Base-by-base conservation (phyloP, 2,113 vertebrate genomes). In the Canis aureus region DNA sequence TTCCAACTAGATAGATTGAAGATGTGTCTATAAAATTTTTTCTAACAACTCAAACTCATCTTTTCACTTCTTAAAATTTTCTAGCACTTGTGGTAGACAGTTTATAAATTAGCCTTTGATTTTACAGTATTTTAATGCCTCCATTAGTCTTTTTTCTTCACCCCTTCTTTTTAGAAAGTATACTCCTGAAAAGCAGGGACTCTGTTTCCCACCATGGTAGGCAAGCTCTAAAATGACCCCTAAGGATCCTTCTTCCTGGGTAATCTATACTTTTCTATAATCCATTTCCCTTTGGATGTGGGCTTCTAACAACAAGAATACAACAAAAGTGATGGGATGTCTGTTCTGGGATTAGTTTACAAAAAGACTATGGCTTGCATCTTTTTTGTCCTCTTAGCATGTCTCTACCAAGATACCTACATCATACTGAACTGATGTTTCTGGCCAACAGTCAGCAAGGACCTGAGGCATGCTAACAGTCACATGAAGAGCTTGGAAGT, bases 31-130 rank as follows among this genome's bases (percentile, higher is more conserved):
- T 91, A 66, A 64, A 66, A 57, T 78, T 20, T 94, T 90, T 89
- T 66, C 20, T 23, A 82, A 66, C 22, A 94, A 92, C 16, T 71
- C 43, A 87, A 87, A 86, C 11, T 43, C 22, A 93, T 38, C 16
- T 94, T 96, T 97, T 80, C 88, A 55, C 20, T 74, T 83, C 67
- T 95, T 76, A 69, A 64, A 13, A 60, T 71, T 92, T 85, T 91
- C 49, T 51, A 93, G 60, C 17, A 51, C 93, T 62, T 62, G n/a
- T 84, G 62, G 91, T 84, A 81, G 71, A 57, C 9, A 15, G 23
- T 27, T 89, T 17, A 59, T 43, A 89, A 73, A 79, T 32, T 80
- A 92, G 38, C 89, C 81, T 43, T 82, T 89, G 15, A 91, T 43
- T 94, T 92, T 82, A 49, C 1, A 93, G 29, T 64, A 82, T 94